Evolutionary conservation across 1,140 invertebrate species (phyloP), one percentile per base, ranked within the genome.

Genomic region (Protaetia brevitarsis): DNA sequence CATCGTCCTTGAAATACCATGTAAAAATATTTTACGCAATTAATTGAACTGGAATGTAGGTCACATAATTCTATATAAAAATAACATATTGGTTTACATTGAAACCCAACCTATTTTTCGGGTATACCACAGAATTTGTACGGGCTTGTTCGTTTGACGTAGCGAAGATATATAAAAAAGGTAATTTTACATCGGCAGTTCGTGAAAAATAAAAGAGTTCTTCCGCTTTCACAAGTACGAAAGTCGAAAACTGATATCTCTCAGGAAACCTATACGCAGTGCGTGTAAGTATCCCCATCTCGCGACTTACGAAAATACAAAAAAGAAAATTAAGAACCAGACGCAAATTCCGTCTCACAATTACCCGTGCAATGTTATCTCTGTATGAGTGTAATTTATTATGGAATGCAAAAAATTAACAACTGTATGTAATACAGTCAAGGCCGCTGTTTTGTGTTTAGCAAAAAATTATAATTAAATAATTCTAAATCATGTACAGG

Each of bases 391-490:
- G 41, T 23, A 51, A 23, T 1, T 5, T 51, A 51, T 51, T 51
- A 23, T 23, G 41, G 41, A 51, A 51, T 51, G 41, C 19, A 23
- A 51, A 23, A 51, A 51, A 51, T 23, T 51, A 51, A 51, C 26
- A 51, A 51, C 41, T 51, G 26, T 51, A 51, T 51, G 41, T 51
- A 51, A 51, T 19, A 51, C 41, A 51, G 41, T 51, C 41, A 51
- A 51, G 41, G 41, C 13, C 41, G 26, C 11, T 23, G 16, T 19
- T 51, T 51, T 51, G 26, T 51, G 11, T 51, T 51, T 51, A 51
- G 26, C 26, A 23, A 23, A 51, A 23, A 51, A 51, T 51, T 10
- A 23, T 51, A 51, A 51, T 51, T 51, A 51, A 51, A 51, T 51
- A 51, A 51, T 7, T 23, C 41, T n/a, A n/a, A 23, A 51, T 51